Base-by-base conservation (phyloP, 2,797 vertebrate genomes). In the Champsocephalus esox region DNA sequence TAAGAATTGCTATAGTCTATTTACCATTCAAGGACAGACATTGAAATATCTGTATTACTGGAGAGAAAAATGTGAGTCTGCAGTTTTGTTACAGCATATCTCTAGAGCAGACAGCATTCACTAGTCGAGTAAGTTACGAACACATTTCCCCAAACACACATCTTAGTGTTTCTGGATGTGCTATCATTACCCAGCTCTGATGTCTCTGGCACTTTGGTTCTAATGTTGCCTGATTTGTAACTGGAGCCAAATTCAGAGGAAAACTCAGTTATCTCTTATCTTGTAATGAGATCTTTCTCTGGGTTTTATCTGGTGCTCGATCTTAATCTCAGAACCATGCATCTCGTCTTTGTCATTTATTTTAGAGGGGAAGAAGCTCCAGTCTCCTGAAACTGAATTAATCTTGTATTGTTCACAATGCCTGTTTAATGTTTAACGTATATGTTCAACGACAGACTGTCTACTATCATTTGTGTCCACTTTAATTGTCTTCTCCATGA, bases 211-310 rank as follows among this genome's bases (percentile, higher is more conserved):
- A 45, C 46, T 67, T 48, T 17, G 24, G 24, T 64, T 38, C 41
- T 82, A 41, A 50, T 55, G 50, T 60, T 50, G 34, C 51, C 51
- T 63, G 64, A 66, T 77, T 52, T 51, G 68, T 51, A 55, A 70
- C 8, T 67, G n/a, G 19, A 75, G 66, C 52, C 61, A 77, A 65
- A 80, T 80, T 58, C 48, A 24, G 16, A 16, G 28, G 44, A 66
- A 70, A 63, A 52, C 68, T 57, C 6, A 2, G 58, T 34, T 57
- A 61, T 70, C 83, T 69, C 4, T 2, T 59, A 32, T 72, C 49
- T 21, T 61, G 48, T 76, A 65, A 82, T 66, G 44, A 75, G 77
- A 72, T 83, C 62, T 70, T 84, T 69, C 73, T 65, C 60, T 62
- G 32, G 11, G 16, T 34, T 65, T 64, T 74, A 85, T 88, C 77